Evolutionary conservation across 2,888 invertebrate genomes (phyloP), one percentile per base, ranked within the genome.

Genomic region (Cataglyphis livida): DNA sequence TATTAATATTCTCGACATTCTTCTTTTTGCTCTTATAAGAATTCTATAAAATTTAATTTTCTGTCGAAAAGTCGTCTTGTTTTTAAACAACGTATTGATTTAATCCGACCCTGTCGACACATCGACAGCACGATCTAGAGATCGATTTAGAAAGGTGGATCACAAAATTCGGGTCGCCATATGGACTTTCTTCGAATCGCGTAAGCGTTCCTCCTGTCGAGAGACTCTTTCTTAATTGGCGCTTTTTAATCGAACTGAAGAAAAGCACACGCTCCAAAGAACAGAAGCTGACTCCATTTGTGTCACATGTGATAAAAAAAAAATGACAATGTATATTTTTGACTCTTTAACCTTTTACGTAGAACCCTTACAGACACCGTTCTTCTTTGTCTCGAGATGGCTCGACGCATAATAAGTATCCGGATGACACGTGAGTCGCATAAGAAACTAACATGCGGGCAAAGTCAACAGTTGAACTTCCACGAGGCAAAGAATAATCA

Each of bases 101-200:
- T 70, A 57, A 75, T 6, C 51, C 75, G 51, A 25, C 25, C 75
- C 75, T 66, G 75, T 65, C 65, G 59, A 41, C 21, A 44, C 32
- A 35, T 35, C 41, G 75, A 0, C 82, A 44, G 75, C 74, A 15
- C 84, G 81, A 82, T 84, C 76, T 73, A 62, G 84, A 87, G 87
- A 86, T 79, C 87, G 83, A 86, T 92, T 92, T 92, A 90, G 92
- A 92, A 92, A 92, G 92, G 92, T 89, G 89, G 76, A 81, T 88
- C 82, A 85, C 83, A 75, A 85, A 88, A 91, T 90, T 90, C 86
- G 90, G 87, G 91, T 91, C 89, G 88, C 75, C 68, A 74, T 65
- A 59, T 85, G 71, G 38, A 88, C 88, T 88, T 88, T 88, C 88
- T 88, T 88, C 84, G 78, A 61, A 59, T 70, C 48, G 64, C 44